phyloP scores from a whole-genome alignment of 2,797 vertebrate genomes.

The Sciurus vulgaris region DNA sequence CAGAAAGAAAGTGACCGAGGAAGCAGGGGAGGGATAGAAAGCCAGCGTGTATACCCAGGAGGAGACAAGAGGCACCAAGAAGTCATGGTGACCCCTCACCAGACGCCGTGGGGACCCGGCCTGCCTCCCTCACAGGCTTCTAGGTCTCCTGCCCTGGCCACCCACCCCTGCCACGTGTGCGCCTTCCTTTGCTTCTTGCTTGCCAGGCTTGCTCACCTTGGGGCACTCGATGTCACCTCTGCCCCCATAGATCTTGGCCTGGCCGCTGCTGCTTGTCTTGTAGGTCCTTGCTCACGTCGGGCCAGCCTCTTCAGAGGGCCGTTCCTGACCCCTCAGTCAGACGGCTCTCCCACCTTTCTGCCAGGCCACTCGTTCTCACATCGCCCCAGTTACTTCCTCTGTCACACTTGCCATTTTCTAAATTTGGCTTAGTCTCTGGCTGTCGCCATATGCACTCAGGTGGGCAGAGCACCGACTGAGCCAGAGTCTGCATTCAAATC shows the following conservation, averaged over 20 bases:
- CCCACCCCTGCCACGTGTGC: accelerated
- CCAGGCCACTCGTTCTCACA: too few species aligned
- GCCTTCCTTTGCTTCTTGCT: not conserved
- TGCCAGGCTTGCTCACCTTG: not conserved
- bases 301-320: not conserved
- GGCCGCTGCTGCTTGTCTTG: not conserved
- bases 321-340: not conserved
- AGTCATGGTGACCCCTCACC: not conserved
- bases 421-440: not conserved
- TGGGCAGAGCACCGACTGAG: not conserved
- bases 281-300: not conserved
- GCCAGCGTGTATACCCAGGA: not conserved
- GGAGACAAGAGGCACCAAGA: too few species aligned
- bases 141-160: not conserved
- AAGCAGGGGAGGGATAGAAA: not conserved
- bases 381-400: not conserved
- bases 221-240: not conserved
- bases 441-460: accelerated
- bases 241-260: not conserved
- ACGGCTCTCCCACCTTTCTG: too few species aligned
- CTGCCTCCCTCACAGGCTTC: not conserved
- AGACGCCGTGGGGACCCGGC: not conserved
- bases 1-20: not conserved
- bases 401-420: not conserved
- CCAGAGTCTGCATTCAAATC: not conserved